phyloP scores from a whole-genome alignment of 2,888 invertebrate genomes.

The Agrilus cyanescens region DNA sequence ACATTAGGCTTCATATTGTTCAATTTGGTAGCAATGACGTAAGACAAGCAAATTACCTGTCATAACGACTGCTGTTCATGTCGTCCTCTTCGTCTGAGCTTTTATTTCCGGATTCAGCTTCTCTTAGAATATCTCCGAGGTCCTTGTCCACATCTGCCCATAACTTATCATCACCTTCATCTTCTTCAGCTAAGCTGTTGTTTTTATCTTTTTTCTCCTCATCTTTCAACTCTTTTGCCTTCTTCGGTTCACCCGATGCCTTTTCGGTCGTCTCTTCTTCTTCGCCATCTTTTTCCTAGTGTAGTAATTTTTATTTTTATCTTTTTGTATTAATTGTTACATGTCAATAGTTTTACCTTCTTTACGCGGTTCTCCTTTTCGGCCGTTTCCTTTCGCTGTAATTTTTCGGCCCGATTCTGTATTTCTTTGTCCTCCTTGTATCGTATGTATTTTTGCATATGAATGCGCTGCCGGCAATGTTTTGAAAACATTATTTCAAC shows the following conservation, averaged over 20 bases:
- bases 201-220: slow-evolving; percentile 17
- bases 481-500: slow-evolving; percentile 25
- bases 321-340: not conserved
- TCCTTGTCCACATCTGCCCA: slow-evolving; percentile 79
- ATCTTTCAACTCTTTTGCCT: slow-evolving; percentile 11
- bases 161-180: slow-evolving; percentile 52
- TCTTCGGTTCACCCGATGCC: not conserved
- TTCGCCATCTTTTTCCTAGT: slow-evolving; percentile 16
- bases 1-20: too few relatives aligned
- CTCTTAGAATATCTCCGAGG: slow-evolving; percentile 61
- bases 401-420: slow-evolving; percentile 57
- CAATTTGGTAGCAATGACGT: too few relatives aligned
- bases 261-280: slow-evolving; percentile 13
- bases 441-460: slow-evolving; percentile 65
- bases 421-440: slow-evolving; percentile 66
- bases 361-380: slow-evolving; percentile 39
- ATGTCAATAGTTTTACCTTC: slow-evolving; percentile 29
- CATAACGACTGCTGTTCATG: slow-evolving; percentile 41
- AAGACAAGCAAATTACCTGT: slow-evolving; percentile 24
- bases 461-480: slow-evolving; percentile 65
- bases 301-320: not conserved
- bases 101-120: slow-evolving; percentile 46
- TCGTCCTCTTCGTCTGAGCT: slow-evolving; percentile 59
- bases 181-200: slow-evolving; percentile 30
- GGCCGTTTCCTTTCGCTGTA: slow-evolving; percentile 46